Conservation (phyloP, 2,888 invertebrate genomes). For the Leptura quadrifasciata region DNA sequence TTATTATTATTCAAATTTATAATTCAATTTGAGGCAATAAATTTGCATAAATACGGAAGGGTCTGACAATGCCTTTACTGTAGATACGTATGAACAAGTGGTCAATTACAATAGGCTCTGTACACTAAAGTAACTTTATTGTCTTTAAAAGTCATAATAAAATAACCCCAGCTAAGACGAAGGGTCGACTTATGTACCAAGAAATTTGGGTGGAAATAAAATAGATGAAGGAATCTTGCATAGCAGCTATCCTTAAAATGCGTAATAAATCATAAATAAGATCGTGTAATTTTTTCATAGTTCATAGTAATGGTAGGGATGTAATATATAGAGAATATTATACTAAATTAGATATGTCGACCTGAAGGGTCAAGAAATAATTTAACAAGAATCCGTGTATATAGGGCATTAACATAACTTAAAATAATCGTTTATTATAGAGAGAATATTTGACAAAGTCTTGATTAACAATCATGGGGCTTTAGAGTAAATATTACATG, state of each 20-base stretch:
- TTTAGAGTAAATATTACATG: too few species aligned
- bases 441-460: too few species aligned
- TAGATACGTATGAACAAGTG: constrained; percentile 66
- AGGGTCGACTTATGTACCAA: constrained; percentile 16
- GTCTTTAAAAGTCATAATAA: constrained; percentile 45
- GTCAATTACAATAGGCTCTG: constrained; percentile 65
- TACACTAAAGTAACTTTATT: constrained; percentile 56
- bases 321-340: too few species aligned
- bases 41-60: constrained; percentile 73
- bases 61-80: constrained; percentile 62
- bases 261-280: not conserved
- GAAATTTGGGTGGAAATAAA: not conserved
- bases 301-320: too few species aligned
- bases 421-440: too few species aligned
- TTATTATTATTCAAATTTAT: constrained; percentile 75
- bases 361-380: too few species aligned
- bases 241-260: not conserved
- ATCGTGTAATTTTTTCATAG: too few species aligned
- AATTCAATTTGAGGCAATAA: constrained; percentile 74
- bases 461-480: too few species aligned
- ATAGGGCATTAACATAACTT: too few species aligned
- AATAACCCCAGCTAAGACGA: constrained; percentile 15
- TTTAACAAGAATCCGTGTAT: too few species aligned
- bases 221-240: not conserved
- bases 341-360: too few species aligned